Conservation (phyloP, 2,888 invertebrate genomes). For the Sarcophaga subvicina region DNA sequence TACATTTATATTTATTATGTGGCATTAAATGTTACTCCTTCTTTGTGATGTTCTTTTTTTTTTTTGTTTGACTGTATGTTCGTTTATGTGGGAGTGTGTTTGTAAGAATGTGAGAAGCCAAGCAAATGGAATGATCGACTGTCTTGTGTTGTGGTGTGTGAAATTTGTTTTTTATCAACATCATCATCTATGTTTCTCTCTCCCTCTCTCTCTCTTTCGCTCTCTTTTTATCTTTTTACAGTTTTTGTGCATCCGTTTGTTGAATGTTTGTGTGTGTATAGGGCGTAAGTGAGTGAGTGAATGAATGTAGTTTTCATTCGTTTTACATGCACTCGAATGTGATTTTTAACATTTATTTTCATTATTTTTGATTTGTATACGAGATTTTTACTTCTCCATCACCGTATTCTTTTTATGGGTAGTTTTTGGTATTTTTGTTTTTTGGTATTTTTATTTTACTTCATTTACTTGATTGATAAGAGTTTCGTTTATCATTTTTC, state of each 20-base stretch:
- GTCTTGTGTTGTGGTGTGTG: slow-evolving; percentile 44
- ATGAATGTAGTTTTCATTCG: slow-evolving; percentile 5
- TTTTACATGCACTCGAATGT: slow-evolving; percentile 34
- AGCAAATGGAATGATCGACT: background rate
- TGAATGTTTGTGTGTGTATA: background rate
- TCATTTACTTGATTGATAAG: slow-evolving; percentile 57
- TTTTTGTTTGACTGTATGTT: too few relatives aligned
- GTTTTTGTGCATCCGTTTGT: background rate
- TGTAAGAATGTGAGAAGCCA: background rate
- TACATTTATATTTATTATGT: slow-evolving; percentile 46
- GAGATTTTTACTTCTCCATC: background rate
- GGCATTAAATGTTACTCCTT: slow-evolving; percentile 2
- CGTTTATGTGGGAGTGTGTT: background rate
- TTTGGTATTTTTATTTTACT: slow-evolving; percentile 13
- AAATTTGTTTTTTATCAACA: slow-evolving; percentile 41
- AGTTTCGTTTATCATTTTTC: slow-evolving; percentile 24
- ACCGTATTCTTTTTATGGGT: background rate
- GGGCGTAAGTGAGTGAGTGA: background rate
- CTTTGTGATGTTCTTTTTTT: background rate
- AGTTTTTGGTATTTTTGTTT: background rate
- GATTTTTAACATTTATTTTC: slow-evolving; percentile 54
- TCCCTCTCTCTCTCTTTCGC: too few relatives aligned
- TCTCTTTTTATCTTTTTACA: background rate
- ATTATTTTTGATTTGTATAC: slow-evolving; percentile 52
- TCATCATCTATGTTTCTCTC: background rate